Evolutionary conservation across 2,113 vertebrate genomes (phyloP).

Genomic region (Eupsittula cactorum): DNA sequence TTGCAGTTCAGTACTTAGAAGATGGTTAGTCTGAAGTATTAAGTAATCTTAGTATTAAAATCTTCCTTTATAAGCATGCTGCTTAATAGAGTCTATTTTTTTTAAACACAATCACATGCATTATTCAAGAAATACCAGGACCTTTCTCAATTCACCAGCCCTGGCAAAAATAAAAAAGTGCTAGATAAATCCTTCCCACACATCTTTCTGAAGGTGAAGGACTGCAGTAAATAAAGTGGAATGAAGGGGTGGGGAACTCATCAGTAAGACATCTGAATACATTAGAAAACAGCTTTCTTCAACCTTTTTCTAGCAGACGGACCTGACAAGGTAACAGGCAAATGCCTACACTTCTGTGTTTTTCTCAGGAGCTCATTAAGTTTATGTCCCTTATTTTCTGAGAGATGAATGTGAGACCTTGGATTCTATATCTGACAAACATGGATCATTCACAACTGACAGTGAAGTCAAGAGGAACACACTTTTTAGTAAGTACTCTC

Average conservation of each 20-base stretch:
- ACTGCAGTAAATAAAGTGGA: not conserved
- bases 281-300: not conserved
- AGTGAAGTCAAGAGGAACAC: not conserved
- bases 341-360: not conserved
- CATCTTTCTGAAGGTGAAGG: not conserved
- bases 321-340: not conserved
- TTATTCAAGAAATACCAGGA: not conserved
- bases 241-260: fast-evolving
- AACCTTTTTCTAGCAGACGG: not conserved
- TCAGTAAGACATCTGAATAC: not conserved
- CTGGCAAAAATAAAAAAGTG: not conserved
- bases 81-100: not conserved
- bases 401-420: not conserved
- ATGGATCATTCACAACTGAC: not conserved
- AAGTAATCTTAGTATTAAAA: not conserved
- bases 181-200: not conserved
- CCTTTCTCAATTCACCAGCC: not conserved
- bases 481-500: not conserved
- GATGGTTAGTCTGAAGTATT: not conserved
- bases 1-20: not conserved
- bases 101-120: not conserved
- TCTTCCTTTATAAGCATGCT: not conserved
- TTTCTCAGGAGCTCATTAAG: not conserved
- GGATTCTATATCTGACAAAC: not conserved
- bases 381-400: not conserved